These are phyloP conservation scores for Carposina sasakii DNA, from an alignment of 1,140 invertebrate species.

Conservation along the genomic window DNA sequence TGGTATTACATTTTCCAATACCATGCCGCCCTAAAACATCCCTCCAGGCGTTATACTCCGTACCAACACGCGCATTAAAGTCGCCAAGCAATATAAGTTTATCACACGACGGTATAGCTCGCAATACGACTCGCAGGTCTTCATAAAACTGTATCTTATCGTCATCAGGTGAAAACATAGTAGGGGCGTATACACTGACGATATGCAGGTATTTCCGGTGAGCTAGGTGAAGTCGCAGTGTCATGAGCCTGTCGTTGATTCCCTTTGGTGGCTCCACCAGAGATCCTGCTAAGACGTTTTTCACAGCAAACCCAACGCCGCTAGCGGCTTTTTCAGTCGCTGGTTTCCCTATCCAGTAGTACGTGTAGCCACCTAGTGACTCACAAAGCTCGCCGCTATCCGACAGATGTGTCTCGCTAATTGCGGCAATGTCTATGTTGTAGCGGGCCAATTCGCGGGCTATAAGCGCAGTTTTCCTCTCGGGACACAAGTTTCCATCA, in stretches of 20 bases:
- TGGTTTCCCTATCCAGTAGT: constrained; percentile 19
- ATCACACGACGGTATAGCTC: not conserved
- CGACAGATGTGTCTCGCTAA: constrained; percentile 24
- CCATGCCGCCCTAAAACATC: constrained; percentile 6
- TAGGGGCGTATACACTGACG: constrained; percentile 19
- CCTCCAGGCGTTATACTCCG: constrained; percentile 4
- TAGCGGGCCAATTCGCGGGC: constrained; percentile 15
- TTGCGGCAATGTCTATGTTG: constrained; percentile 1
- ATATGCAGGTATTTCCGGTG: constrained; percentile 14
- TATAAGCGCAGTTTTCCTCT: constrained; percentile 25
- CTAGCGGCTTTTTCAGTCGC: constrained; percentile 8
- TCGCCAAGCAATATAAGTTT: constrained; percentile 17
- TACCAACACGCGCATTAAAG: constrained; percentile 19
- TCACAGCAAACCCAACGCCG: constrained; percentile 24
- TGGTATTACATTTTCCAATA: constrained; percentile 7
- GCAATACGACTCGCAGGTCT: constrained; percentile 1
- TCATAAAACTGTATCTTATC: constrained; percentile 19
- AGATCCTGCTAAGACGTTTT: constrained; percentile 7
- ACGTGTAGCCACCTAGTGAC: constrained; percentile 18
- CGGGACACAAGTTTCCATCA: constrained; percentile 16
- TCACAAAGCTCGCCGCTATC: constrained; percentile 19
- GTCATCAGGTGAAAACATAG: constrained; percentile 13
- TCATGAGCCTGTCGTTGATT: constrained; percentile 19
- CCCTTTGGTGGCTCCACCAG: constrained; percentile 14
- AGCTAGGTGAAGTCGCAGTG: constrained; percentile 9